Evolutionary conservation across 2,888 invertebrate species (phyloP).

Genomic region (Plagiodera versicolora): DNA sequence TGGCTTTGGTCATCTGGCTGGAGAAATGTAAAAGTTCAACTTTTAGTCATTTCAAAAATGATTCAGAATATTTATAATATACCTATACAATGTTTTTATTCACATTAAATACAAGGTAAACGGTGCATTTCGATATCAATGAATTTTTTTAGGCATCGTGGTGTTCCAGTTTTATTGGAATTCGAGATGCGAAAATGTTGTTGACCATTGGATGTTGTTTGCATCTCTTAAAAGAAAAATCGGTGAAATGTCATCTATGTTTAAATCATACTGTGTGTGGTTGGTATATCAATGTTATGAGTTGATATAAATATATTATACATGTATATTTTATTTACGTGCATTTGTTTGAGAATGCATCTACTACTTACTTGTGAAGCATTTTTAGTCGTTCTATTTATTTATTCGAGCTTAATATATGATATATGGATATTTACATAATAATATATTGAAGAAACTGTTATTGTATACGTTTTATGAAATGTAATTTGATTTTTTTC

Average conservation of each 20-base stretch:
- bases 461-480: neutral
- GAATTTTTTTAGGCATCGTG: constrained; percentile 42
- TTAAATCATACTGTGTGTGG: constrained; percentile 59
- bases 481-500: neutral
- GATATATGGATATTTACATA: neutral
- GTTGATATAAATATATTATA: constrained; percentile 51
- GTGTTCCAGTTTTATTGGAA: constrained; percentile 58
- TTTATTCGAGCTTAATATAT: constrained; percentile 20
- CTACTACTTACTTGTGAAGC: constrained; percentile 22
- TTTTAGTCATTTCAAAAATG: constrained; percentile 38
- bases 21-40: constrained; percentile 26
- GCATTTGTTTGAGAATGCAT: constrained; percentile 58
- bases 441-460: neutral
- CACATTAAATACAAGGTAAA: constrained; percentile 43
- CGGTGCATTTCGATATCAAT: constrained; percentile 45
- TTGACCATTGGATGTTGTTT: too few relatives aligned
- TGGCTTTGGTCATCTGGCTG: constrained; percentile 26
- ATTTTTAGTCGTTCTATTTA: constrained; percentile 30
- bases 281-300: constrained; percentile 57
- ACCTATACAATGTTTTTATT: constrained; percentile 38
- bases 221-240: constrained; percentile 28
- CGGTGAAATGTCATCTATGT: constrained; percentile 44
- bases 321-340: constrained; percentile 42
- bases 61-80: constrained; percentile 31
- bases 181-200: constrained; percentile 13